Conservation (phyloP, 2,797 vertebrate species). For the Cuculus canorus region DNA sequence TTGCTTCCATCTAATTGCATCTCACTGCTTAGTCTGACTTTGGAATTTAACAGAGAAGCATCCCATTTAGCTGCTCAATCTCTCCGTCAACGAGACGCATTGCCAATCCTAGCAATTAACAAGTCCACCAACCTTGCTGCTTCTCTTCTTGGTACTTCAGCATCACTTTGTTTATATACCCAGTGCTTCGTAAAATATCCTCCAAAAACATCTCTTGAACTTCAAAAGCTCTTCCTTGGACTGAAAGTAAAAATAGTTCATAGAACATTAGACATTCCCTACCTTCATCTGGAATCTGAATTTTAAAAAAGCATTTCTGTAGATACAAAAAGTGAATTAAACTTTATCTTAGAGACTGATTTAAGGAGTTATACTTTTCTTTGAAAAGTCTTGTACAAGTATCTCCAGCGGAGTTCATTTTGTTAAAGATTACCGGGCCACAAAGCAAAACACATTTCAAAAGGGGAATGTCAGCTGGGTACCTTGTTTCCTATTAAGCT, state of each 20-base stretch:
- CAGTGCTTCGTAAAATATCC: conserved; percentile 89
- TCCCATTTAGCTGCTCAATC: background rate
- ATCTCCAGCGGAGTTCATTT: no score
- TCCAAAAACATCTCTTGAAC: conserved; percentile 93
- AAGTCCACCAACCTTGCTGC: conserved; percentile 80
- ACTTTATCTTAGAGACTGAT: no score
- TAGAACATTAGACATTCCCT: no score
- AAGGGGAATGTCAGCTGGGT: no score
- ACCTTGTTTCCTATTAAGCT: no score
- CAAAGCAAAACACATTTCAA: no score
- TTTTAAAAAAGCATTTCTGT: background rate
- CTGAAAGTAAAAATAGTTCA: no score
- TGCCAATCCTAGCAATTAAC: background rate
- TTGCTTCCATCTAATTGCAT: background rate
- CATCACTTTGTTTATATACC: conserved; percentile 86
- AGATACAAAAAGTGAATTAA: no score
- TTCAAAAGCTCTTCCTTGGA: conserved; percentile 89
- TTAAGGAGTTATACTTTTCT: no score
- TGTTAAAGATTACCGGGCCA: no score
- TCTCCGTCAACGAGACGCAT: background rate
- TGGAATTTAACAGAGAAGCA: background rate
- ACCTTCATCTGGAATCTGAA: no score
- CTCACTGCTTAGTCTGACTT: background rate
- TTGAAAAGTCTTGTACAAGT: no score
- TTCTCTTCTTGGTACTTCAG: conserved; percentile 86